Evolutionary conservation across 2,797 vertebrate genomes (phyloP).

Genomic region (Falco cherrug): DNA sequence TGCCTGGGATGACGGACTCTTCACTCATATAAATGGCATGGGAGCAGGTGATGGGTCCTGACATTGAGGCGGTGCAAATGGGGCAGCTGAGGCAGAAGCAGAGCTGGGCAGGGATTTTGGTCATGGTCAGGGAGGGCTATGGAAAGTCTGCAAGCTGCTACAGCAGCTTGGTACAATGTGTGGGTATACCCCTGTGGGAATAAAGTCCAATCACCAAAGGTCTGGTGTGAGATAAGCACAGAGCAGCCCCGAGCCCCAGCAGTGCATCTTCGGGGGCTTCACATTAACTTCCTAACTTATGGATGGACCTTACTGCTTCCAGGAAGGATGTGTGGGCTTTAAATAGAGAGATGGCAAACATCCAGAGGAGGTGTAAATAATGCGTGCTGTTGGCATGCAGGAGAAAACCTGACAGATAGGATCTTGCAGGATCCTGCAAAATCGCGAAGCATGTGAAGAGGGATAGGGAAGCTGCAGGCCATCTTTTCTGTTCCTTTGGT

Average conservation of each 20-base stretch:
- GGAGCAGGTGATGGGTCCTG: not conserved
- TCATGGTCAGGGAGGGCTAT: not conserved
- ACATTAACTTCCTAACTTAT: not conserved
- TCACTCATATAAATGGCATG: not conserved
- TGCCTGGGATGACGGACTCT: conserved; percentile 26
- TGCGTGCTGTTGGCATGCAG: not conserved
- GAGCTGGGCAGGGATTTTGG: not conserved
- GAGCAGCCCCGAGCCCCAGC: not conserved
- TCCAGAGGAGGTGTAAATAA: not conserved
- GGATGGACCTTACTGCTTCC: not conserved
- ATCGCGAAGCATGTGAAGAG: not conserved
- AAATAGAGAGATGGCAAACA: not conserved
- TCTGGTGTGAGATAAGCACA: not conserved
- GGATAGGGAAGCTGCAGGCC: not conserved
- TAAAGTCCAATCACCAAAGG: not conserved
- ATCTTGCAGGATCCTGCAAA: not conserved
- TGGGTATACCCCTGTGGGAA: not conserved
- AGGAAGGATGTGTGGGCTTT: not conserved
- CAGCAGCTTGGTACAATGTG: fast-evolving
- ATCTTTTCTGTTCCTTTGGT: not conserved
- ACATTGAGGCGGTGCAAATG: not conserved
- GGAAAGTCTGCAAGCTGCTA: not conserved
- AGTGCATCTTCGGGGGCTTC: not conserved
- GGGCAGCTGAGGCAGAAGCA: not conserved
- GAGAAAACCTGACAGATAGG: not conserved